Base-by-base conservation (phyloP, 2,888 invertebrate species). In the Harmothoe impar region DNA sequence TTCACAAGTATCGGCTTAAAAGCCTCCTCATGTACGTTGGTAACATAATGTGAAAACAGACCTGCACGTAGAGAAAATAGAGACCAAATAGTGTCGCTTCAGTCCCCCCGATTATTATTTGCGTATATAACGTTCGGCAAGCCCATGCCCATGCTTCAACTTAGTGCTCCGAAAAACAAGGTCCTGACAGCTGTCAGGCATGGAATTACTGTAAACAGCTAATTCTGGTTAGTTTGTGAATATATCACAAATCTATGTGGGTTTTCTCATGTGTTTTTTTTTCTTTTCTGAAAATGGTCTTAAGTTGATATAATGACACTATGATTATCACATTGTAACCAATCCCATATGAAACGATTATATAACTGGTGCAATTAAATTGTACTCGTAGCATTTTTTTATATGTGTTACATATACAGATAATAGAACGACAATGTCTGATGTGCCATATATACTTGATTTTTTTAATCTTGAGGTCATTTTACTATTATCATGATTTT, bases 361-460 rank as follows among this genome's bases (percentile, higher is more conserved):
- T 86, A 29, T 86, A 56, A 86, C 54, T 86, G 86, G 86, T 86
- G 86, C 86, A 86, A 86, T 86, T 86, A 54, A 86, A 86, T 86
- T 86, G 86, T 86, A 86, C 86, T 86, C 29, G 86, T 86, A 86
- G 86, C 86, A 86, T 54, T 54, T 84, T 86, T 86, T 54, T 86
- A 86, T 86, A 54, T 86, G 86, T 86, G 52, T 54, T 54, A 86
- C 54, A 86, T 52, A 86, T 54, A 86, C 54, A 81, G 52, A 86
- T 54, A 54, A 86, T 33, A 86, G 86, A 54, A 33, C 25, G 23
- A 25, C n/a, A 86, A 86, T 54, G 86, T 86, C 86, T 86, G 86
- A 86, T 56, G 86, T 86, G 86, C 86, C 86, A 86, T 86, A 86
- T 86, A 86, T 86, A 86, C 86, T 86, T 86, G 86, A 86, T 86